Evolutionary conservation across 2,113 vertebrate genomes (phyloP), one percentile per base, ranked within the genome.

Genomic region (Fulica atra): DNA sequence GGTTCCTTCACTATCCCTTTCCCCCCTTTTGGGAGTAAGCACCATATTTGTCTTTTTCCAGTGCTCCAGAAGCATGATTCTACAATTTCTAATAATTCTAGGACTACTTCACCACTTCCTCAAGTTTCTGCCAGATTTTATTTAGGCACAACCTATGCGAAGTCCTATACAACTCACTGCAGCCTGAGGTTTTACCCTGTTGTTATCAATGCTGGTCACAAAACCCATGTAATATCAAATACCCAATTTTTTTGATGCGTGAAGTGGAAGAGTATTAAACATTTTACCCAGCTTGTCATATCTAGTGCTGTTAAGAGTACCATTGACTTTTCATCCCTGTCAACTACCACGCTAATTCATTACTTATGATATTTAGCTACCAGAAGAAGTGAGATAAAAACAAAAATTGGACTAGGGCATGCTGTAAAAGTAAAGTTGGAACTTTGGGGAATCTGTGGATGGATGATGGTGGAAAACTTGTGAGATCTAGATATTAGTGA

Each of bases 251-350:
- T 1, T 2, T 35, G 50, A 72, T 28, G 8, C 8, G 40, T 24
- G 53, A 71, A 74, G 74, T 28, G 70, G 74, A 25, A 63, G 8
- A 66, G 2, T 48, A 53, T 59, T 56, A 64, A 92, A 66, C 1
- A 14, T 72, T 88, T 80, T 86, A 9, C 31, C 56, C 21, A 44
- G n/a, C 33, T 61, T 79, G 46, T 6, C 19, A n/a, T 78, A 46
- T 56, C 28, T 59, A 74, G 9, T 2, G 2, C n/a, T n/a, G 13
- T 23, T 79, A 84, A 36, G 0, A 1, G 7, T 48, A 18, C 12
- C 19, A 24, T 36, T 59, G 20, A 5, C 7, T 74, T 87, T 86
- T 91, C n/a, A 33, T 24, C 24, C 19, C 23, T 35, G 10, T 59
- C 14, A 20, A 29, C 44, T 46, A 28, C 14, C 13, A 56, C 16